Base-by-base conservation (phyloP, 2,113 vertebrate species). In the Rhadina sibilatrix region DNA sequence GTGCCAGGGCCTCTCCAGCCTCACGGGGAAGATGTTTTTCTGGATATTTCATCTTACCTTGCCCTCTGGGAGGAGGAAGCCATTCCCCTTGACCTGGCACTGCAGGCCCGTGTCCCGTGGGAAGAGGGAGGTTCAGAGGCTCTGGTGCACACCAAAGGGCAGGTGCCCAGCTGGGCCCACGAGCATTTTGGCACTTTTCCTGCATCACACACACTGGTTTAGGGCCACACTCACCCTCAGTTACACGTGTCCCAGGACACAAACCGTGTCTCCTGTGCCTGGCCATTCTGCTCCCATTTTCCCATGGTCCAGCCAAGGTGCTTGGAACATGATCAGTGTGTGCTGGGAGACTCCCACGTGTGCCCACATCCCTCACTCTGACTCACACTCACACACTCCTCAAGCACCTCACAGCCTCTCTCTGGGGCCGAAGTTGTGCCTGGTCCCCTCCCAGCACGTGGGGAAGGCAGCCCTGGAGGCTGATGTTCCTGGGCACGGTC, bases 401-500 rank as follows among this genome's bases (percentile, higher is more conserved):
- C 7, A 16, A 8, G 6, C 11, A 2, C 47, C 47, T 53, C 59
- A 56, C 52, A 53, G 46, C 70, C n/a, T 13, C 30, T 10, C 10
- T 28, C 1, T 3, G 31, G 60, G 10, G 24, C 60, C 50, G 22
- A 7, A 75, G n/a, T 7, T 35, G 44, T 19, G n/a, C 28, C 52
- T 22, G 9, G 9, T 60, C 14, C 38, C 49, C 25, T 81, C 54
- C n/a, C 18, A 17, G 44, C 15, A 1, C 2, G 0, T 1, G 11
- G 60, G 49, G 42, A 60, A 30, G 30, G 65, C 81, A 18, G n/a
- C 46, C 68, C 70, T 35, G 18, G 9, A 11, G 69, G 27, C 44
- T 33, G 5, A 5, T 33, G 42, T 27, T 70, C 50, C 60, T 70
- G 69, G 79, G 50, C 56, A 23, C 16, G 0, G 7, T 19, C 42